Evolutionary conservation across 2,888 invertebrate species (phyloP).

Genomic region (Euphydryas editha): DNA sequence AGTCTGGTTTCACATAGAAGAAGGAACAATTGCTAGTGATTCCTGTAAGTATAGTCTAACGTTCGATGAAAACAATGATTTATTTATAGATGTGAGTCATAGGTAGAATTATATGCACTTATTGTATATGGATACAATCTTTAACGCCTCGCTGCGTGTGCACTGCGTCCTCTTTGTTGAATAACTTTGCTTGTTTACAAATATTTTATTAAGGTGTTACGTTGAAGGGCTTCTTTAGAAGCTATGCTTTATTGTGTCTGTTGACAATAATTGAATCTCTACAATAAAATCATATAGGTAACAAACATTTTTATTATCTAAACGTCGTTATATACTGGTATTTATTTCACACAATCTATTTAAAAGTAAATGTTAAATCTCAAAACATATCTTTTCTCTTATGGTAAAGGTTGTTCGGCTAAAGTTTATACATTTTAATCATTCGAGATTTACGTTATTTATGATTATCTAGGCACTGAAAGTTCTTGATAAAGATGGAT

Average conservation of each 20-base stretch:
- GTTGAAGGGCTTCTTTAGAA: slow-evolving; percentile 79
- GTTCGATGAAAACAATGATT: slow-evolving; percentile 69
- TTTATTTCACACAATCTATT: no score
- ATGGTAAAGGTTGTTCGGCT: no score
- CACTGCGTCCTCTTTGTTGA: slow-evolving; percentile 68
- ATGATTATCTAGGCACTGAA: no score
- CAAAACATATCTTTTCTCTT: background rate
- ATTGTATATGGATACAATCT: slow-evolving; percentile 67
- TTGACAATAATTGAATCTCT: slow-evolving; percentile 62
- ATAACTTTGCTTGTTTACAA: slow-evolving; percentile 80
- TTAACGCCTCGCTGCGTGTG: slow-evolving; percentile 51
- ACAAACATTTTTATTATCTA: background rate
- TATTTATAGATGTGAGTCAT: slow-evolving; percentile 79
- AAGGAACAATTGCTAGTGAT: slow-evolving; percentile 73
- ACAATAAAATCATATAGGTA: background rate
- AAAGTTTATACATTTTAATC: no score
- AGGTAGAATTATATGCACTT: slow-evolving; percentile 67
- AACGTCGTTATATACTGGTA: background rate
- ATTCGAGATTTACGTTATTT: no score
- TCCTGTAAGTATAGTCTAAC: slow-evolving; percentile 68
- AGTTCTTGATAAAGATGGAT: no score
- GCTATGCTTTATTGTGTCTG: slow-evolving; percentile 64
- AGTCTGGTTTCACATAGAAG: slow-evolving; percentile 80
- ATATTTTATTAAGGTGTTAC: slow-evolving; percentile 81
- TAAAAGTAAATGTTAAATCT: no score